phyloP scores from a whole-genome alignment of 2,797 vertebrate species.

The Melanotaenia maccullochi region DNA sequence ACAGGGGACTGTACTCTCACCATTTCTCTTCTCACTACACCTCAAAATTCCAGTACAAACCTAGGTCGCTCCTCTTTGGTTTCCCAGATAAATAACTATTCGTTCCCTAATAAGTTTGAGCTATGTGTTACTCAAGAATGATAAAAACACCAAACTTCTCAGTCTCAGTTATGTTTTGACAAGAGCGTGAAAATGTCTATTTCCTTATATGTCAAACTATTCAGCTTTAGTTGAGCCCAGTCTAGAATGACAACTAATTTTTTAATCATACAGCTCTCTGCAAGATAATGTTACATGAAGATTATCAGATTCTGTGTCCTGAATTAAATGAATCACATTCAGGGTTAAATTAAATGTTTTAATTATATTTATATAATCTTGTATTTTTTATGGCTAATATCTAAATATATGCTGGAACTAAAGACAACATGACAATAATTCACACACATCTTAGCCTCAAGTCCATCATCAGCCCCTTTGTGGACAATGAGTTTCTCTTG shows the following conservation, averaged over 20 bases:
- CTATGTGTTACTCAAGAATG: too few species aligned
- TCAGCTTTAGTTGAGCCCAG: neutral
- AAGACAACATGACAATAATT: conserved; percentile 71
- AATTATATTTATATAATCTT: conserved; percentile 28
- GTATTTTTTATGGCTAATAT: conserved; percentile 72
- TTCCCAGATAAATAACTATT: too few species aligned
- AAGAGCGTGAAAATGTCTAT: too few species aligned
- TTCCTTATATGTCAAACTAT: too few species aligned
- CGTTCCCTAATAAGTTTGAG: too few species aligned
- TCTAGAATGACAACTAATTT: neutral
- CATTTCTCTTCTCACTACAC: too few species aligned
- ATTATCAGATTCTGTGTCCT: neutral
- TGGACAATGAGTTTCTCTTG: conserved; percentile 57
- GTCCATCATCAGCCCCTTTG: conserved; percentile 17
- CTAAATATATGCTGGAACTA: conserved; percentile 78
- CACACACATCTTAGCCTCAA: conserved; percentile 29
- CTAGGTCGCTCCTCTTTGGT: too few species aligned
- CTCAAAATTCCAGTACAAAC: too few species aligned
- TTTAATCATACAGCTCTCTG: neutral
- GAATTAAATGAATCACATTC: neutral
- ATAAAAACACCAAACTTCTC: too few species aligned
- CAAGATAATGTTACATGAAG: neutral
- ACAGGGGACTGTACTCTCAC: too few species aligned
- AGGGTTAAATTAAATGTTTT: neutral
- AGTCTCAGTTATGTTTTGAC: too few species aligned